Evolutionary conservation across 2,797 vertebrate species (phyloP).

Genomic region (Phaenicophaeus curvirostris): DNA sequence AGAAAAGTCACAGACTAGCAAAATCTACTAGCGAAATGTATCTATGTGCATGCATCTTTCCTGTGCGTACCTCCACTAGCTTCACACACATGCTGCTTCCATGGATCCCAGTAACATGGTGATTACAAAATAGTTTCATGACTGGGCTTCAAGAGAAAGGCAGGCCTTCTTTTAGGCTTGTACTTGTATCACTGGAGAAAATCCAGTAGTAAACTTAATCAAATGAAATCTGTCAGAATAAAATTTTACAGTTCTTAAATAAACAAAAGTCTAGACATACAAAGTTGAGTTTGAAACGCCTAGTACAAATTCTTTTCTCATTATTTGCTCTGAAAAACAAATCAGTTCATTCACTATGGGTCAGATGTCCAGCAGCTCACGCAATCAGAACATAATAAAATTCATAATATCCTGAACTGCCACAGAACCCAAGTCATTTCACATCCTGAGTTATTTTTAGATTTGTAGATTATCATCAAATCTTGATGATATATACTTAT

Average conservation of each 20-base stretch:
- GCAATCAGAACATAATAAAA: background rate
- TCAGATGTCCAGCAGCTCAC: background rate
- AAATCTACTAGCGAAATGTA: background rate
- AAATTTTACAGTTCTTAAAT: background rate
- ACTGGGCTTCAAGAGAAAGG: background rate
- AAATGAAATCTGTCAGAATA: background rate
- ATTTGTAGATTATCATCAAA: background rate
- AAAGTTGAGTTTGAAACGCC: background rate
- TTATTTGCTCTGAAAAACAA: constrained; percentile 32
- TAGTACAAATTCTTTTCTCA: constrained; percentile 3
- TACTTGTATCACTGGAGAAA: constrained; percentile 25
- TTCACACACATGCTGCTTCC: background rate
- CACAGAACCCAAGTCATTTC: background rate
- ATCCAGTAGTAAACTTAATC: constrained; percentile 15
- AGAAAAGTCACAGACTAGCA: background rate
- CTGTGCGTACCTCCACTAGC: background rate
- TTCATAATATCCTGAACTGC: background rate
- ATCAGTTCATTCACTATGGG: background rate
- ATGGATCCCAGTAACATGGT: background rate
- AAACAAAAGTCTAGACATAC: constrained; percentile 7
- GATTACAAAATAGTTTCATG: background rate
- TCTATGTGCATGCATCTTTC: background rate
- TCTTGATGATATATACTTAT: background rate
- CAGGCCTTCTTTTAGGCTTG: background rate
- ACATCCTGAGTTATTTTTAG: background rate